Conservation (phyloP, 2,113 vertebrate genomes). For the Gorsachius goisagi region DNA sequence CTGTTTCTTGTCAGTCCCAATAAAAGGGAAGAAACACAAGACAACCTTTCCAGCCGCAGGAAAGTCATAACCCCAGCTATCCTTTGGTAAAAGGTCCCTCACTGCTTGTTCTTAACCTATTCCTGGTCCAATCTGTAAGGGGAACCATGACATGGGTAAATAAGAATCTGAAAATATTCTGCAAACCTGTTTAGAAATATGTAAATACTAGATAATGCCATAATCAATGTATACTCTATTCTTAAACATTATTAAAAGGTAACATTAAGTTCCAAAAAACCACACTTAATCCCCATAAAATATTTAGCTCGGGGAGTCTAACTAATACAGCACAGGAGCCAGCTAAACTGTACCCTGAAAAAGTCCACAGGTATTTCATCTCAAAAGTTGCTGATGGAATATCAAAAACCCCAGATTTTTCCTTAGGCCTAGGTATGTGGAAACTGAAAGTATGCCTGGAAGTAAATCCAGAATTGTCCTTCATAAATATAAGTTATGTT, state of each 20-base stretch:
- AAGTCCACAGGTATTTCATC: not conserved
- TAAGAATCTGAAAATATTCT: not conserved
- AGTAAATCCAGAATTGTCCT: not conserved
- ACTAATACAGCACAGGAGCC: not conserved
- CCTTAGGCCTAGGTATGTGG: not conserved
- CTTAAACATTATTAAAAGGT: not conserved
- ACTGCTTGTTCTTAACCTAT: not conserved
- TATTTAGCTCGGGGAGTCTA: not conserved
- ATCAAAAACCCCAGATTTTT: not conserved
- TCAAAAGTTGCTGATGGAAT: not conserved
- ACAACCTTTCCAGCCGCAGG: not conserved
- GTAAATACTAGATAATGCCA: not conserved
- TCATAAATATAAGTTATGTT: not conserved
- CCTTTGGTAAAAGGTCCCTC: not conserved
- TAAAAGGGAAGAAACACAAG: not conserved
- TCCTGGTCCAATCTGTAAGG: not conserved
- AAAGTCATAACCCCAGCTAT: not conserved
- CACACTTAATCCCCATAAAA: not conserved
- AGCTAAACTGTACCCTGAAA: not conserved
- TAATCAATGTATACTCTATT: not conserved
- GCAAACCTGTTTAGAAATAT: not conserved
- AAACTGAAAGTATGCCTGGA: not conserved
- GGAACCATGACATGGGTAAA: not conserved
- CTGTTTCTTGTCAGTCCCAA: constrained; percentile 4
- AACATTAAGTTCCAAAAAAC: not conserved